Evolutionary conservation across 2,797 vertebrate species (phyloP).

Genomic region (Mallotus villosus): DNA sequence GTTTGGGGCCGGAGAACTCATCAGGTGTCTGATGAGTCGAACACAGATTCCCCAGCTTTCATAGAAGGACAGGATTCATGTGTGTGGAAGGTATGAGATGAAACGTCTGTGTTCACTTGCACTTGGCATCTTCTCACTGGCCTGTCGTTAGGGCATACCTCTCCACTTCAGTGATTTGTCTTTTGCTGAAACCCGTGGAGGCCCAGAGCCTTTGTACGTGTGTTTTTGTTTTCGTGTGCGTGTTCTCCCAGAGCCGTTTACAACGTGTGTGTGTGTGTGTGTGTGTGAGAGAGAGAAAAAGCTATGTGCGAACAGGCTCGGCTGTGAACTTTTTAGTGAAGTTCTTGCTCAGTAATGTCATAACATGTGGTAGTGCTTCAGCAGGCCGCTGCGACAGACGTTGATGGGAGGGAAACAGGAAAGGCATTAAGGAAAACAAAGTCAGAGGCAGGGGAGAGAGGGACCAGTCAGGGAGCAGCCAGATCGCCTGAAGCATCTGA

Average conservation of each 20-base stretch:
- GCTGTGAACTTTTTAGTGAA: too few relatives aligned
- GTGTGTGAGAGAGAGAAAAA: conserved; percentile 6
- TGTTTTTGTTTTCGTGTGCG: neutral
- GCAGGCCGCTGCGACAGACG: conserved; percentile 22
- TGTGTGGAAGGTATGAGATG: conserved; percentile 18
- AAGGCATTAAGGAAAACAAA: conserved; percentile 43
- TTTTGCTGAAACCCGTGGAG: conserved; percentile 3
- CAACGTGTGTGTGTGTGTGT: neutral
- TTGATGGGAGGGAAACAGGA: conserved; percentile 42
- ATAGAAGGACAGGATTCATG: neutral
- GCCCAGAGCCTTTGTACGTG: neutral
- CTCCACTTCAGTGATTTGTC: conserved; percentile 23
- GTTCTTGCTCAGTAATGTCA: conserved; percentile 31
- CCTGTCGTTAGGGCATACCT: conserved; percentile 26
- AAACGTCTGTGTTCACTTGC: conserved; percentile 18
- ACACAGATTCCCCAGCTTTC: conserved; percentile 1
- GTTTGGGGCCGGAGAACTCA: conserved; percentile 42
- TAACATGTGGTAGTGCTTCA: conserved; percentile 47
- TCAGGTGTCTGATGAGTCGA: conserved; percentile 13
- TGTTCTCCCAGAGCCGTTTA: neutral
- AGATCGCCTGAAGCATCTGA: conserved; percentile 32
- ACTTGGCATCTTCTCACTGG: conserved; percentile 24
- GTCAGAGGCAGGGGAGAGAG: conserved; percentile 4
- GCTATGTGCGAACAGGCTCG: neutral
- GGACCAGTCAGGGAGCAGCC: conserved; percentile 24